Percentiles rank a stretch among this genome's conserved stretches.
These are phyloP conservation scores for Dugesia japonica DNA, from an alignment of 2,888 invertebrate species.

Conservation along the genomic window DNA sequence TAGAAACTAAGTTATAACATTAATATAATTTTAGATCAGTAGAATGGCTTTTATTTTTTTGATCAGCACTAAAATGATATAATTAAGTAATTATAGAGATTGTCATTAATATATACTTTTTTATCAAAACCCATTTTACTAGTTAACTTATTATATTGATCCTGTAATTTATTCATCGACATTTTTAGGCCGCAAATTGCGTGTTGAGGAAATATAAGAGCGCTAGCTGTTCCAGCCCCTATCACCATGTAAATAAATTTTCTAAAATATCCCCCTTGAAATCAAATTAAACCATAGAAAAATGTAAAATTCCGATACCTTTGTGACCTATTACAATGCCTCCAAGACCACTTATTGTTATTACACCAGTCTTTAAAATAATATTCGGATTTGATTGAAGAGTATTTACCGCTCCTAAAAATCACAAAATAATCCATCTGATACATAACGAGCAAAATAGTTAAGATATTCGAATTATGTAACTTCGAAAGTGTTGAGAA, in stretches of 20 bases:
- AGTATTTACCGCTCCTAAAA: not conserved
- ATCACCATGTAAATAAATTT: not conserved
- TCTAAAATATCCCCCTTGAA: not conserved
- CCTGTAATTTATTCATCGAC: not conserved
- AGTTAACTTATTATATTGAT: not conserved
- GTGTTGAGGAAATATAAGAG: not conserved
- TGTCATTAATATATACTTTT: too few species aligned
- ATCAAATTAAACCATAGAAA: not conserved
- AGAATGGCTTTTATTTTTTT: too few species aligned
- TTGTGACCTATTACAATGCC: not conserved
- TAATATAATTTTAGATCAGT: too few species aligned
- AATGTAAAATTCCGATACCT: too few species aligned
- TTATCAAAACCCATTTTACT: too few species aligned
- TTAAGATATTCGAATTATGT: too few species aligned
- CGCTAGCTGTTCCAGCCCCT: not conserved
- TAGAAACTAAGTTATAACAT: not conserved
- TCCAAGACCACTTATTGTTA: not conserved
- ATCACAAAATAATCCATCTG: too few species aligned
- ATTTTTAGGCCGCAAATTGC: not conserved
- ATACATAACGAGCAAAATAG: too few species aligned
- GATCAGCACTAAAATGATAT: too few species aligned
- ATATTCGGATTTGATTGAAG: conserved; percentile 1
- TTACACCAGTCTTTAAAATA: not conserved
- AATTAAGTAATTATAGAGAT: too few species aligned
- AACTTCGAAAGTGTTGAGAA: too few species aligned